Base-by-base conservation (phyloP, 2,113 vertebrate genomes). In the Falcunculus frontatus region DNA sequence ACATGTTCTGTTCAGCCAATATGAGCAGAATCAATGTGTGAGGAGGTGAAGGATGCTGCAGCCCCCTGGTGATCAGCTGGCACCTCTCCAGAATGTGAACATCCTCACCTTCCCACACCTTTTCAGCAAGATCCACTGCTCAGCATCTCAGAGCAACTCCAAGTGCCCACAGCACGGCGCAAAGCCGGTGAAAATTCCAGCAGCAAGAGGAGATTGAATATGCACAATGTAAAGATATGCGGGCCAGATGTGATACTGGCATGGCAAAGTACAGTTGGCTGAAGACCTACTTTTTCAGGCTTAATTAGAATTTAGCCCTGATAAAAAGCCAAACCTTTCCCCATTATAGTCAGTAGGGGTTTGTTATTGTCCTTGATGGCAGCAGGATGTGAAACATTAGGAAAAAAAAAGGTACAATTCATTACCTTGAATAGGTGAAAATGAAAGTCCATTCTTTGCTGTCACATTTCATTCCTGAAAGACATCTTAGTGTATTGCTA, bases 401-500 rank as follows among this genome's bases (percentile, higher is more conserved):
- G 37, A 0, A 3, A 55, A 65, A 72, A 80, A 87, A 69, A 9
- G 37, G 68, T 70, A 22, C 46, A 73, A 65, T 88, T 83, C 44
- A 87, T 55, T 68, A 63, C 50, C 42, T 84, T 63, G 33, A 93
- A n/a, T 17, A 83, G 85, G 72, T 44, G 68, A 95, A 94, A 94
- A 91, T 79, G 41, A 37, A 75, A 74, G 72, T 64, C 35, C 35
- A 46, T 83, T 90, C 55, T 77, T 90, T 74, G 57, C 55, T 50
- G 42, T 63, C 44, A 29, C 16, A 7, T 76, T 55, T 63, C 55
- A 80, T 57, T 86, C 33, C 17, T 52, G 35, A 77, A 93, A 83
- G 46, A 79, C 46, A 89, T 10, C 22, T 47, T 37, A 67, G 52
- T 37, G 42, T 50, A 68, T 50, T 81, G 41, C 83, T 68, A 77